A percentile compares a stretch with the other conserved stretches of the same genome.
Evolutionary conservation across 2,797 vertebrate species (phyloP).

Genomic region (Xerus rutilus): DNA sequence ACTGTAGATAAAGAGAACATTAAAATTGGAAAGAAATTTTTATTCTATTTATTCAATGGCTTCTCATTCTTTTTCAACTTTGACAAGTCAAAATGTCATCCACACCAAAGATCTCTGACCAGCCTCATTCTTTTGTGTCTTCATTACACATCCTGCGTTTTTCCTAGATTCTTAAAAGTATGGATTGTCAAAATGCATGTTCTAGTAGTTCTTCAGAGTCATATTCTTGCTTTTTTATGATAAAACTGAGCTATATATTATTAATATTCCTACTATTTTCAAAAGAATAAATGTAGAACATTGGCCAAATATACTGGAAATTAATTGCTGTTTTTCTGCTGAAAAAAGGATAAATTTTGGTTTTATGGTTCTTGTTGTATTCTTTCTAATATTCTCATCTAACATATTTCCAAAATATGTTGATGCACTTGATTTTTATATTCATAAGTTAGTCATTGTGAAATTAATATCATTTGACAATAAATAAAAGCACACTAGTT

Average conservation of each 20-base stretch:
- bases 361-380: background rate
- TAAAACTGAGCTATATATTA: background rate
- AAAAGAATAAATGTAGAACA: background rate
- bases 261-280: background rate
- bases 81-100: background rate
- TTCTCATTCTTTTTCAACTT: background rate
- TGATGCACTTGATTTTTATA: background rate
- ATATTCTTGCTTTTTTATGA: background rate
- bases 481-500: background rate
- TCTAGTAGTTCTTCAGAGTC: background rate
- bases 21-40: background rate
- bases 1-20: background rate
- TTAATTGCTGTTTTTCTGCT: background rate
- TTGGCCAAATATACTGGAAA: background rate
- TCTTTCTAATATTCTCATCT: background rate
- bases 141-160: background rate
- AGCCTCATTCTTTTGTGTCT: background rate
- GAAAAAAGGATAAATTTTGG: background rate
- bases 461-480: background rate
- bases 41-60: background rate
- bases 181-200: background rate
- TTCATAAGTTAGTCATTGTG: background rate
- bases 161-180: background rate
- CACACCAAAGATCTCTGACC: background rate
- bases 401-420: background rate